Conservation (phyloP, 1,140 invertebrate species). For the Leptinotarsa defecta region DNA sequence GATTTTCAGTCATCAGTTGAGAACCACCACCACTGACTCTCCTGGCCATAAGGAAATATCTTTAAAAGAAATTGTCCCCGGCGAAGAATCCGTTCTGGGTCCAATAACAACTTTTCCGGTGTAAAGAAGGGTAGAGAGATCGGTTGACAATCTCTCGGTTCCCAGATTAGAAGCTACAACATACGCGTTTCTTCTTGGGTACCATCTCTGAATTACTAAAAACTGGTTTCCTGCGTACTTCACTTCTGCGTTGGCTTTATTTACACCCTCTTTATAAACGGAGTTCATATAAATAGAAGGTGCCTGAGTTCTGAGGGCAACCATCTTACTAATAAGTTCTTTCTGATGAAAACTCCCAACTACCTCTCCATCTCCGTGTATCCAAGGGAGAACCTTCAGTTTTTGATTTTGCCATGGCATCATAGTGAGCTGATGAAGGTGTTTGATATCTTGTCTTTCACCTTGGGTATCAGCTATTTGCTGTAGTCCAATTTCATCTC, state of each 20-base stretch:
- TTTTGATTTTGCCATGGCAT: conserved; percentile 64
- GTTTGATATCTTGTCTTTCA: conserved; percentile 66
- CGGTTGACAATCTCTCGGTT: conserved; percentile 61
- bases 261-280: conserved; percentile 65
- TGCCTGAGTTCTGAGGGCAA: conserved; percentile 61
- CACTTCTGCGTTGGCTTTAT: conserved; percentile 67
- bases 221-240: conserved; percentile 67
- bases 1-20: conserved; percentile 42
- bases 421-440: conserved; percentile 67
- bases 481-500: conserved; percentile 73
- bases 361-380: conserved; percentile 58
- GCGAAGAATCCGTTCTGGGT: conserved; percentile 61
- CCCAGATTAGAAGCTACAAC: conserved; percentile 75
- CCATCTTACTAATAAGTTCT: conserved; percentile 62
- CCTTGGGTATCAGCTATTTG: conserved; percentile 58
- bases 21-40: conserved; percentile 52
- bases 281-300: conserved; percentile 73
- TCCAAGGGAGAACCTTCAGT: conserved; percentile 62
- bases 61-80: conserved; percentile 70
- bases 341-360: conserved; percentile 57
- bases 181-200: conserved; percentile 74
- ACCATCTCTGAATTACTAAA: conserved; percentile 74
- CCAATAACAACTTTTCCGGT: conserved; percentile 73
- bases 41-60: conserved; percentile 59
- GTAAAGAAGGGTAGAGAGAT: conserved; percentile 75